A percentile compares a stretch with the other conserved stretches of the same genome.
Evolutionary conservation across 2,888 invertebrate species (phyloP).

Genomic region (Tenodera sinensis): DNA sequence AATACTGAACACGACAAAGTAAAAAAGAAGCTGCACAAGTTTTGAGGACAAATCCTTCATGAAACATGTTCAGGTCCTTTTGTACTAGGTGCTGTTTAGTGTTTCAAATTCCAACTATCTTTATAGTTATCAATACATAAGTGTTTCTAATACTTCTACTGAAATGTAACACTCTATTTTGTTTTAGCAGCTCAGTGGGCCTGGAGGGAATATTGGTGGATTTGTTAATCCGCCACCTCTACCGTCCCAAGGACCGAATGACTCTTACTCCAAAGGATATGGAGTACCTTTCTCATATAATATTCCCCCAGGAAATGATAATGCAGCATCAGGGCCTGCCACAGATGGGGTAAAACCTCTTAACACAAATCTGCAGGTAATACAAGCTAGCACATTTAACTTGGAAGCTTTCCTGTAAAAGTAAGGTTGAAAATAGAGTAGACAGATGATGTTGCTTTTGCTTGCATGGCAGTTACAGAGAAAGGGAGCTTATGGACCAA

Average conservation of each 20-base stretch:
- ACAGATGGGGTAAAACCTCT: constrained; percentile 23
- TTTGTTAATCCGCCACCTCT: constrained; percentile 34
- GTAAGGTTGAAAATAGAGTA: background rate
- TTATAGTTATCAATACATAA: too few species aligned
- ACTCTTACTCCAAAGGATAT: constrained; percentile 37
- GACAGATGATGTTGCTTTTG: background rate
- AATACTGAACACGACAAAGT: too few species aligned
- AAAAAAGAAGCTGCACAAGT: too few species aligned
- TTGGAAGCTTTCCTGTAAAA: background rate
- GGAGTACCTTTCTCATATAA: constrained; percentile 58
- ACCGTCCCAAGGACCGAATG: constrained; percentile 44
- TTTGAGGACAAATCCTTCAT: too few species aligned
- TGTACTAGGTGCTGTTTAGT: too few species aligned
- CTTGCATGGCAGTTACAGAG: background rate
- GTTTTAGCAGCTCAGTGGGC: background rate
- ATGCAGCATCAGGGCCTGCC: constrained; percentile 8
- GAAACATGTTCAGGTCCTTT: too few species aligned
- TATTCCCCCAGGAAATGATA: constrained; percentile 57
- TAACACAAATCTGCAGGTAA: constrained; percentile 28
- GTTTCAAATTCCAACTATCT: too few species aligned
- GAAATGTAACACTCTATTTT: too few species aligned
- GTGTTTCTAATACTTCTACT: too few species aligned
- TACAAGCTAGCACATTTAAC: background rate
- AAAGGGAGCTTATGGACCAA: too few species aligned
- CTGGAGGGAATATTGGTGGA: constrained; percentile 22